phyloP scores from a whole-genome alignment of 2,797 vertebrate species.

The Vespertilio murinus region DNA sequence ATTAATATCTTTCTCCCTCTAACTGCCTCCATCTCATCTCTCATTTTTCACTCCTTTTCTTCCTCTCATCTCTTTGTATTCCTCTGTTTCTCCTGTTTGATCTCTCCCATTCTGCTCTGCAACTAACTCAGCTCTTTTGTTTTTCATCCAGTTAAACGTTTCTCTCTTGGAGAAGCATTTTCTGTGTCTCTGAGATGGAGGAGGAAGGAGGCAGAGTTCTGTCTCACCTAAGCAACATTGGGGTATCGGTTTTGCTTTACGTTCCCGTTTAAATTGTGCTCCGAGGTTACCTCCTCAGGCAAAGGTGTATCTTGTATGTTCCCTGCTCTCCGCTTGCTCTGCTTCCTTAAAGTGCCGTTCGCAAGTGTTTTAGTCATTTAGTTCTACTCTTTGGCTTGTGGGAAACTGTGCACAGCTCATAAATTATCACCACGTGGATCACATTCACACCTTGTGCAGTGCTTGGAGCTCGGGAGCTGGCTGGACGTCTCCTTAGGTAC shows the following conservation, averaged over 20 bases:
- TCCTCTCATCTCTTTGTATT: not conserved
- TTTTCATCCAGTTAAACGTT: not conserved
- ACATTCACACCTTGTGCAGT: not conserved
- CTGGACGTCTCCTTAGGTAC: not conserved
- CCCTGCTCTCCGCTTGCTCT: not conserved
- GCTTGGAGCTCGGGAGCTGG: not conserved
- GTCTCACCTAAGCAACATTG: not conserved
- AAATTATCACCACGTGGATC: not conserved
- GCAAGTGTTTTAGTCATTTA: not conserved
- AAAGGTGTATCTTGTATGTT: not conserved
- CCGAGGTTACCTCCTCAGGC: not conserved
- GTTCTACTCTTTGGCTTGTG: not conserved
- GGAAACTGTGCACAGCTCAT: conserved; percentile 3
- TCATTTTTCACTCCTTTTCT: not conserved
- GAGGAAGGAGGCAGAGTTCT: not conserved
- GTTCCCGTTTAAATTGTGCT: not conserved
- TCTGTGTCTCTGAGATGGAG: not conserved
- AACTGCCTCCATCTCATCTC: not conserved
- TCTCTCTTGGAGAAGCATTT: not conserved
- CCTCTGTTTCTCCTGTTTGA: not conserved
- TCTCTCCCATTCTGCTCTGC: not conserved
- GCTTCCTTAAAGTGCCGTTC: not conserved
- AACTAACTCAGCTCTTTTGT: not conserved
- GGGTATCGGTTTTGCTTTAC: not conserved
- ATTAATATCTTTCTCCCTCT: not conserved